phyloP scores from a whole-genome alignment of 2,797 vertebrate genomes.

The Urosaurus nigricauda region DNA sequence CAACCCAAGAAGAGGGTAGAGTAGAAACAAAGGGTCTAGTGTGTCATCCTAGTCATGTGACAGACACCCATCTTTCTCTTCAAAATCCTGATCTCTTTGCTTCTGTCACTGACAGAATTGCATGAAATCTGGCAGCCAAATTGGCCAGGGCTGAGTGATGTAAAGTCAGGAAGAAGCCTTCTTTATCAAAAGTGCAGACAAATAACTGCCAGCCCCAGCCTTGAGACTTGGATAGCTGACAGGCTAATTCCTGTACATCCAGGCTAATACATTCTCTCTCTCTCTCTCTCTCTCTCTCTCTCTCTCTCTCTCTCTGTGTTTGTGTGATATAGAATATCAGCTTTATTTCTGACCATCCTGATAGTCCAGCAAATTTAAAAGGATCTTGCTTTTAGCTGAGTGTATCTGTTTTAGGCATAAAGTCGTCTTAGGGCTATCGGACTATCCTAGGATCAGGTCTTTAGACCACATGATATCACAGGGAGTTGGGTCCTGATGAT shows the following conservation, averaged over 20 bases:
- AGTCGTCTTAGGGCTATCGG: no score
- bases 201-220: neutral
- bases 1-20: neutral
- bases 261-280: neutral
- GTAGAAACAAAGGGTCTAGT: slow-evolving; percentile 36
- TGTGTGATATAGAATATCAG: neutral
- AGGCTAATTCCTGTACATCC: neutral
- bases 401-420: neutral
- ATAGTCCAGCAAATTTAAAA: neutral
- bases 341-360: neutral
- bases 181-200: neutral
- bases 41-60: slow-evolving; percentile 1
- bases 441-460: no score
- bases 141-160: slow-evolving; percentile 58
- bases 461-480: no score
- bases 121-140: slow-evolving; percentile 43
- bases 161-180: slow-evolving; percentile 8
- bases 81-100: slow-evolving; percentile 10
- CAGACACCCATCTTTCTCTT: slow-evolving; percentile 4
- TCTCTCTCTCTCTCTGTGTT: no score
- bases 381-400: neutral
- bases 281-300: no score
- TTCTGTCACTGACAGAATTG: slow-evolving; percentile 1
- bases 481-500: no score
- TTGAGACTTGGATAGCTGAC: neutral